Percentiles rank a stretch among this genome's conserved stretches.
phyloP scores from a whole-genome alignment of 2,888 invertebrate species.

The Pristionchus exspectatus region DNA sequence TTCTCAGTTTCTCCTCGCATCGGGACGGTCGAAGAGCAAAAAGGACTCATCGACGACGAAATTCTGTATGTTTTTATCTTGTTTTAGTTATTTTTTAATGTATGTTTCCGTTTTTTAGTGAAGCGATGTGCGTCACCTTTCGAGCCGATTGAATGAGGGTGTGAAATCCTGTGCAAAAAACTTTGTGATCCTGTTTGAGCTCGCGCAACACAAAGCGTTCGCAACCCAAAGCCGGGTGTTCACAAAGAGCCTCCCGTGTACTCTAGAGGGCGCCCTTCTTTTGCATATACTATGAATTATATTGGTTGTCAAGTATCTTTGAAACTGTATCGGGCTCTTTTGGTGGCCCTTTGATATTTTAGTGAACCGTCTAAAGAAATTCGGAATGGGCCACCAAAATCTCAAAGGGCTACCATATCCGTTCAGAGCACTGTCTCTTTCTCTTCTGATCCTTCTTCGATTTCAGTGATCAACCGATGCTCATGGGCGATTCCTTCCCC shows the following conservation, averaged over 20 bases:
- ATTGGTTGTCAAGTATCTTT: no score
- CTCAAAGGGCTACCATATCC: no score
- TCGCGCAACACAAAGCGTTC: not conserved
- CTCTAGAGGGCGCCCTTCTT: not conserved
- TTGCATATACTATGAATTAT: not conserved
- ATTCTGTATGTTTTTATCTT: constrained; percentile 39
- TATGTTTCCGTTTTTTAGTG: not conserved
- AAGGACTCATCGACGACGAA: constrained; percentile 57
- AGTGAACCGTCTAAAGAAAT: no score
- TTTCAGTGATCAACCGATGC: constrained; percentile 56
- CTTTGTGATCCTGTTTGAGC: not conserved
- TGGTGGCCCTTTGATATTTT: no score
- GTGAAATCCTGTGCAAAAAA: not conserved
- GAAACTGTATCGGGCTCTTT: no score
- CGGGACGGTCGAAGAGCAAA: constrained; percentile 21
- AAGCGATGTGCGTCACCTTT: not conserved
- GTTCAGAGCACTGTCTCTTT: no score
- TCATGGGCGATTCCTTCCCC: constrained; percentile 55
- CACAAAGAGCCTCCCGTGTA: not conserved
- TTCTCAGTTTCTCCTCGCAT: constrained; percentile 47
- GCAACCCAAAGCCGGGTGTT: not conserved
- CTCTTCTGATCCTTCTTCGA: not conserved
- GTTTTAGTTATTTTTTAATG: not conserved
- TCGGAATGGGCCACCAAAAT: no score
- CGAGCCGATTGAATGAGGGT: not conserved